Base-by-base conservation (phyloP, 2,888 invertebrate genomes). In the Steinernema scapterisci region DNA sequence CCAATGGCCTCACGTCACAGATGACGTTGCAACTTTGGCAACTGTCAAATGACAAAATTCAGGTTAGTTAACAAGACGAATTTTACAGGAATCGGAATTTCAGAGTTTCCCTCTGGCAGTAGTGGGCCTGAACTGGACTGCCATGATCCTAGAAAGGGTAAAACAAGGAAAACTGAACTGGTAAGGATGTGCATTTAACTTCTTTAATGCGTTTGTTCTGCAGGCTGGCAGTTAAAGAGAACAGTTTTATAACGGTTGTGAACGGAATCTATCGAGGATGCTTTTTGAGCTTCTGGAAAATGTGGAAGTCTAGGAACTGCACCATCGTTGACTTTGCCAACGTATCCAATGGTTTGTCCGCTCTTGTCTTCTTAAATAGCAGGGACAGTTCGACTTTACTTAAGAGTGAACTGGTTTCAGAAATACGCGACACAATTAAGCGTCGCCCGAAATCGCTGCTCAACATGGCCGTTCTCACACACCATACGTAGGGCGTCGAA, bases 71-170 rank as follows among this genome's bases (percentile, higher is more conserved):
- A n/a, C n/a, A n/a, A 45, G n/a, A 25, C 23, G 21, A 19, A 16
- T 19, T n/a, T n/a, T n/a, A n/a, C n/a, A n/a, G n/a, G n/a, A n/a
- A n/a, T n/a, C n/a, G n/a, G n/a, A n/a, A 23, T 21, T 70, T 70
- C 87, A 90, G 88, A 89, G 90, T 81, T 91, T 91, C 84, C 91
- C 91, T 0, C 89, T 91, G 77, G 89, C 89, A 82, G 89, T 90
- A 16, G 90, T 91, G 87, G 89, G 90, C 70, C 89, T 91, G 54
- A 91, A 91, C 83, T 87, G 90, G 56, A 89, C 90, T 7, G 87
- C 89, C 75, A 89, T 90, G 46, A 88, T 88, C 23, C 80, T 91
- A 38, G 89, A 90, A 80, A 86, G 89, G n/a, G 84, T 91, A 23
- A 83, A 90, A 70, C 89, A 89, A 79, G 90, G 89, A 27, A 79